Conservation (phyloP, 1,140 invertebrate genomes). For the Nomia melanderi region DNA sequence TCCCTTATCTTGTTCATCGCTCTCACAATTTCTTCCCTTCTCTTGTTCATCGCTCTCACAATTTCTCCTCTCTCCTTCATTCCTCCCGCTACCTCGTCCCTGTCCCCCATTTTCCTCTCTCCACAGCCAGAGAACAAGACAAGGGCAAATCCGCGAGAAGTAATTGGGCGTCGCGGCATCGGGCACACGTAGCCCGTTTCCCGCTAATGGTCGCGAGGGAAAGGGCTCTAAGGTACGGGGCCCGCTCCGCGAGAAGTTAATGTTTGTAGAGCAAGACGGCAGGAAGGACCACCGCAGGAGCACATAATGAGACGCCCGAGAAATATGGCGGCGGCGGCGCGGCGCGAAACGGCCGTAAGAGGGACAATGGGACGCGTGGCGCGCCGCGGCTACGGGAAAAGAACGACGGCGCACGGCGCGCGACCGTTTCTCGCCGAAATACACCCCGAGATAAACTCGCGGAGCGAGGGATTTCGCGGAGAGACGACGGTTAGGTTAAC, state of each 20-base stretch:
- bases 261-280: slow-evolving; percentile 20
- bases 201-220: neutral
- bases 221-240: neutral
- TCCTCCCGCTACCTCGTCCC: too few relatives aligned
- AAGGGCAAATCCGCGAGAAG: neutral
- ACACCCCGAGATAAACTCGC: neutral
- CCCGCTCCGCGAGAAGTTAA: slow-evolving; percentile 13
- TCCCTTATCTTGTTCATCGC: too few relatives aligned
- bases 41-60: too few relatives aligned
- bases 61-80: too few relatives aligned
- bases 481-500: neutral
- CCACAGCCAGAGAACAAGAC: too few relatives aligned
- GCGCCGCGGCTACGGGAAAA: neutral
- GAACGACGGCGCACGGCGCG: neutral
- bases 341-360: neutral
- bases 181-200: neutral
- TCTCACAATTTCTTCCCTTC: too few relatives aligned
- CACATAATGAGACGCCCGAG: slow-evolving; percentile 23
- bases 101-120: too few relatives aligned
- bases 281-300: slow-evolving; percentile 25
- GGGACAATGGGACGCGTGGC: too few relatives aligned
- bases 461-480: too few relatives aligned
- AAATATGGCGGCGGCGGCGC: neutral
- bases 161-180: slow-evolving; percentile 18
- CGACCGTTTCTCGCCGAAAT: neutral